phyloP scores from a whole-genome alignment of 2,113 vertebrate species.

The Spea bombifrons region DNA sequence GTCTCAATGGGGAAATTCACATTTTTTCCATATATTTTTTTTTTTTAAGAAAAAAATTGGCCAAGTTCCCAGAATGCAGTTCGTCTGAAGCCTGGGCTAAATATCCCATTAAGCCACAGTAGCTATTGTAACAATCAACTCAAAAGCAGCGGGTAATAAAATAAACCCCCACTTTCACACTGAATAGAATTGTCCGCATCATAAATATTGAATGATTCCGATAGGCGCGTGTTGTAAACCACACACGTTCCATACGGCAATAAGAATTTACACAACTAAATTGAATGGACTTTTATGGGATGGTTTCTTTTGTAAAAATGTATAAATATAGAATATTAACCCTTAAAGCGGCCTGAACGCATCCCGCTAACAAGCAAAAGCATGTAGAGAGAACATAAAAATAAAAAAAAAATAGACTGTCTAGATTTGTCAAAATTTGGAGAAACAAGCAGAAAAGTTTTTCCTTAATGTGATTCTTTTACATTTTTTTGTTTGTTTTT shows the following conservation, averaged over 20 bases:
- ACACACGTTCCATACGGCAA: neutral
- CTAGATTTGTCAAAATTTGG: too few relatives aligned
- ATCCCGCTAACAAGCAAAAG: too few relatives aligned
- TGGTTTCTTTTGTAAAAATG: too few relatives aligned
- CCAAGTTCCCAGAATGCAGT: conserved; percentile 31
- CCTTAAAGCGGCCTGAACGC: too few relatives aligned
- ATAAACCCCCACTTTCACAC: neutral
- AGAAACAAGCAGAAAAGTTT: too few relatives aligned
- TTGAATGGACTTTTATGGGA: too few relatives aligned
- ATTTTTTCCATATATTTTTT: neutral
- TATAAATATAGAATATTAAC: too few relatives aligned
- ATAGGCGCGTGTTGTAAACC: neutral
- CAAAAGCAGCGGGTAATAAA: conserved; percentile 3
- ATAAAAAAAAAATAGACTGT: too few relatives aligned
- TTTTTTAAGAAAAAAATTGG: conserved; percentile 16
- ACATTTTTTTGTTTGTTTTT: too few relatives aligned
- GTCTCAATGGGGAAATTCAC: neutral
- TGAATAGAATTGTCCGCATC: neutral
- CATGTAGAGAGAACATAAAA: too few relatives aligned
- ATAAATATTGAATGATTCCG: conserved; percentile 22
- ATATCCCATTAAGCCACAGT: conserved; percentile 28
- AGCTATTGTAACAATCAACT: conserved; percentile 18
- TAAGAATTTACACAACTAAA: neutral
- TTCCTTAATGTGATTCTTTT: too few relatives aligned
- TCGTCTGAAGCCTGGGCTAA: neutral